Conservation (phyloP, 2,888 invertebrate genomes). For the Mesodorylaimus sp. region DNA sequence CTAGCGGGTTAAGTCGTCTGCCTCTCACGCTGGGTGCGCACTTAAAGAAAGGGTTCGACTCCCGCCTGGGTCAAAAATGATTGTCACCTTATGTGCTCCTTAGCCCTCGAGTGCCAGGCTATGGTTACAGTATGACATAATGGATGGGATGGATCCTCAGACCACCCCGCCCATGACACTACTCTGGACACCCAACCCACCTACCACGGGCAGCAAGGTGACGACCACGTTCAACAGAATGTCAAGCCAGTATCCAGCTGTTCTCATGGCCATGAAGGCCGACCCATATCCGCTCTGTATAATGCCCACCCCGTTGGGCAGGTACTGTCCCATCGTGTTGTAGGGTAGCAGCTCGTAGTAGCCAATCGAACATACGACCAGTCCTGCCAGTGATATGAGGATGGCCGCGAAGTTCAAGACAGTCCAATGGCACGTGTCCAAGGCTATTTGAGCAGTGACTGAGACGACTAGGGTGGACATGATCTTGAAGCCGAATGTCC, state of each 20-base stretch:
- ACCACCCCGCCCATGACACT: too few species aligned
- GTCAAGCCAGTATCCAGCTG: slow-evolving; percentile 28
- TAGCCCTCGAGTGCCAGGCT: too few species aligned
- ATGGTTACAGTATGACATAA: too few species aligned
- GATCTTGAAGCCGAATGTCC: slow-evolving; percentile 81
- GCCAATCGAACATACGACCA: slow-evolving; percentile 69
- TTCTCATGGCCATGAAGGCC: slow-evolving; percentile 20
- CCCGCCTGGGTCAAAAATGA: too few species aligned
- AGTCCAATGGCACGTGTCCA: background rate
- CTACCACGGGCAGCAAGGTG: slow-evolving; percentile 24
- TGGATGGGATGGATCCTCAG: too few species aligned
- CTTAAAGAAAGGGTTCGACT: too few species aligned
- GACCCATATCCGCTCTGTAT: slow-evolving; percentile 18
- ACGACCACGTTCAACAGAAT: slow-evolving; percentile 22
- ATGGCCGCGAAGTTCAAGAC: slow-evolving; percentile 87
- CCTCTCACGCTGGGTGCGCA: too few species aligned
- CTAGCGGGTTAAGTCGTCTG: too few species aligned
- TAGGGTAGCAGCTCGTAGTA: slow-evolving; percentile 84
- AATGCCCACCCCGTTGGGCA: slow-evolving; percentile 29
- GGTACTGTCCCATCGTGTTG: too few species aligned
- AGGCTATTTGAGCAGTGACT: background rate
- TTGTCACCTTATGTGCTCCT: too few species aligned
- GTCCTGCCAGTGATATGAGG: slow-evolving; percentile 87
- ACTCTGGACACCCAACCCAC: too few species aligned
- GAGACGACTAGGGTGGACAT: slow-evolving; percentile 50